Evolutionary conservation across 2,888 invertebrate species (phyloP), one percentile per base, ranked within the genome.

Genomic region (Ectobius pallidus): DNA sequence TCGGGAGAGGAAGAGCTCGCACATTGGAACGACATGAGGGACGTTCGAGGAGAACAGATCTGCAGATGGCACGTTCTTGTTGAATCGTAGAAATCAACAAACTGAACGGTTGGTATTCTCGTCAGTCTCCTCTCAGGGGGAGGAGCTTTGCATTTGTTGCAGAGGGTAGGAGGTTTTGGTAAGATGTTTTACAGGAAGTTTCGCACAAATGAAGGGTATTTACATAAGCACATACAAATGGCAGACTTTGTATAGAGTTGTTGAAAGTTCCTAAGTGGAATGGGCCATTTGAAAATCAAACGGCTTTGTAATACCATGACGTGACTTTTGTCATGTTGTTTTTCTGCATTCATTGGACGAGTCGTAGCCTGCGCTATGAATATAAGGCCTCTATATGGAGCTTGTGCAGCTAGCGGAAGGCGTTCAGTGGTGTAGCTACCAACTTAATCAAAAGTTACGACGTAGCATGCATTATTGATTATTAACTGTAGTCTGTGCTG

Each of bases 21-120:
- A 25, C 97, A 97, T 83, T 97, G 97, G 97, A 91, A 92, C 82
- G 96, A 96, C 80, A 93, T 97, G 88, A 90, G 95, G 77, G 94
- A 95, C 80, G 86, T 85, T 70, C 89, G 91, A 34, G 94, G 95
- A 32, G 94, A 95, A 80, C 94, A 96, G 85, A 91, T 97, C 74
- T 94, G 95, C 81, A 91, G 96, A 70, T 97, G 97, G 97, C 97
- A 97, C 83, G 91, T 96, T 42, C 84, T 97, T 75, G 88, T 96
- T 78, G 84, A 86, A 77, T 85, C 86, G 75, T 86, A 84, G 83
- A 44, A 34, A 42, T 18, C 11, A 25, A 9, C 25, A 22, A 9
- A 63, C 25, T 63, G 18, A n/a, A n/a, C n/a, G n/a, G n/a, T n/a
- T n/a, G n/a, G n/a, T n/a, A n/a, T n/a, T n/a, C n/a, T n/a, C n/a